Evolutionary conservation across 2,797 vertebrate genomes (phyloP).

Genomic region (Naso thynnoides): DNA sequence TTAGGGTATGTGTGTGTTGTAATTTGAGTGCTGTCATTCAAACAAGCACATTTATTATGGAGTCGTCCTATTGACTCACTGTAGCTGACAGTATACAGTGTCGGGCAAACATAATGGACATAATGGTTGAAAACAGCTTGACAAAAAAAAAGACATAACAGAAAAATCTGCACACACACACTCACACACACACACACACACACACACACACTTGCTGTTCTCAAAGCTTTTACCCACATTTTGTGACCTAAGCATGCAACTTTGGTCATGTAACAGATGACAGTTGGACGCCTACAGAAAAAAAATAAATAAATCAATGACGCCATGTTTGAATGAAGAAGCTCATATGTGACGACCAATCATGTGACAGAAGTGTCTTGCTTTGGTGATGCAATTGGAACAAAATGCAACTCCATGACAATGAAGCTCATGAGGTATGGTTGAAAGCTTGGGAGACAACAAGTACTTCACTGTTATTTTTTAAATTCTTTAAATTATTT

Average conservation of each 20-base stretch:
- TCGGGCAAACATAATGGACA: slow-evolving; percentile 22
- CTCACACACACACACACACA: background rate
- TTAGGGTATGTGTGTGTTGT: slow-evolving; percentile 45
- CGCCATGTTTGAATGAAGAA: background rate
- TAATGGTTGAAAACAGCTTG: background rate
- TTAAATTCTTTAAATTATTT: background rate
- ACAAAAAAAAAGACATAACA: background rate
- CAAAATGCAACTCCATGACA: background rate
- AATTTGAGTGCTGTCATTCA: slow-evolving; percentile 60
- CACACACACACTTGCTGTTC: background rate
- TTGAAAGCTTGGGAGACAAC: background rate
- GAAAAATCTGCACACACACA: background rate
- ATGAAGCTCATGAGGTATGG: background rate
- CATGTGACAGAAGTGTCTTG: background rate
- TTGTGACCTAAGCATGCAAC: background rate
- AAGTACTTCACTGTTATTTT: background rate
- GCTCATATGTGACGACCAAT: background rate
- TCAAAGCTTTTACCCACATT: background rate
- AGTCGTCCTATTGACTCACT: slow-evolving; percentile 23
- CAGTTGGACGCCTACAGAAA: background rate
- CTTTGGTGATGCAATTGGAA: background rate
- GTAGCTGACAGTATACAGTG: slow-evolving; percentile 8
- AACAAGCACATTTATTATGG: slow-evolving; percentile 45
- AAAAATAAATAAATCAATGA: background rate
- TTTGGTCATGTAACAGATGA: background rate